Conservation (phyloP, 1,140 invertebrate species). For the Polypedilum vanderplanki region DNA sequence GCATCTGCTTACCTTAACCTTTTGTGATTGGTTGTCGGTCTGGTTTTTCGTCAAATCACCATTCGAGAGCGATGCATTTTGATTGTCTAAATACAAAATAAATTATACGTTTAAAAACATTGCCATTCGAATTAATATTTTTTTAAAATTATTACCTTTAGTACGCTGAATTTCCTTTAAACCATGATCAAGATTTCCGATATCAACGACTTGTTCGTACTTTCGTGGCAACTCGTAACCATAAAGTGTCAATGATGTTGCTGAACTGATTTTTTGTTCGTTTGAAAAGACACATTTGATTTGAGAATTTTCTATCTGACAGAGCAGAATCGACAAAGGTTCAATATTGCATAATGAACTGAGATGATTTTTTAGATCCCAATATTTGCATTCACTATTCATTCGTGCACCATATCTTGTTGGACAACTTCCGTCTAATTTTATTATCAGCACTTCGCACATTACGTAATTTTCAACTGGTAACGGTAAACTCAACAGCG, state of each 20-base stretch:
- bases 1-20: slow-evolving; percentile 68
- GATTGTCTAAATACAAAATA: no score
- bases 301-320: slow-evolving; percentile 60
- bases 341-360: slow-evolving; percentile 56
- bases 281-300: slow-evolving; percentile 49
- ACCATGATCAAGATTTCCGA: slow-evolving; percentile 42
- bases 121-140: slow-evolving; percentile 29
- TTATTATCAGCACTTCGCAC: slow-evolving; percentile 67
- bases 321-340: slow-evolving; percentile 56
- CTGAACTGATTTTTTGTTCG: slow-evolving; percentile 43
- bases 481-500: slow-evolving; percentile 75
- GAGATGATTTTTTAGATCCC: slow-evolving; percentile 62
- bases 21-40: slow-evolving; percentile 40
- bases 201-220: slow-evolving; percentile 36
- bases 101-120: no score
- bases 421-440: slow-evolving; percentile 69
- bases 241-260: slow-evolving; percentile 40
- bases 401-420: slow-evolving; percentile 74
- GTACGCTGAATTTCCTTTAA: slow-evolving; percentile 43
- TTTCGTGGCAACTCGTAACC: slow-evolving; percentile 43
- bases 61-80: background rate
- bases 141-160: slow-evolving; percentile 35
- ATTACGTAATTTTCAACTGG: slow-evolving; percentile 72
- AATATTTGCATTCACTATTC: slow-evolving; percentile 71
- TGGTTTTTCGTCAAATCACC: slow-evolving; percentile 22